Conservation (phyloP, 2,113 vertebrate genomes). For the Marmota monax region DNA sequence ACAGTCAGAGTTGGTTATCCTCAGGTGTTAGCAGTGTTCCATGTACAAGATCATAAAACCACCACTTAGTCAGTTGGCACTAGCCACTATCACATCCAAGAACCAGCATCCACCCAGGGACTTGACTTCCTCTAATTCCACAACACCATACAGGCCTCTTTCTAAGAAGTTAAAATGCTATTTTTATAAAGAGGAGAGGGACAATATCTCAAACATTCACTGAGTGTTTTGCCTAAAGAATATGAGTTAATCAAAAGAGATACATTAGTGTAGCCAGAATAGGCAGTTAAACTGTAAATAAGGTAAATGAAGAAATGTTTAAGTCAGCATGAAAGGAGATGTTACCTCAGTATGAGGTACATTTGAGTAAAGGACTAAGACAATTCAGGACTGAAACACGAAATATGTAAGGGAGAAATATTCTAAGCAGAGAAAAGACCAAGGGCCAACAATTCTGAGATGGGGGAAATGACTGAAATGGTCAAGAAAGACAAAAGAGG, state of each 20-base stretch:
- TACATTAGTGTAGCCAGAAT: background rate
- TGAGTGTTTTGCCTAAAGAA: slow-evolving; percentile 14
- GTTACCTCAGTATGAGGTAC: background rate
- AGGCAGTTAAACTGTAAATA: background rate
- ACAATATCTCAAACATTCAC: background rate
- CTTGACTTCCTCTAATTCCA: background rate
- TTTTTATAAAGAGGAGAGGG: background rate
- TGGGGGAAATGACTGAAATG: background rate
- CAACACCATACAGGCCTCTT: background rate
- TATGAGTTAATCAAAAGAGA: background rate
- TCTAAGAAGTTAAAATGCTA: background rate
- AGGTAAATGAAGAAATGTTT: slow-evolving; percentile 5
- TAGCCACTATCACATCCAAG: background rate
- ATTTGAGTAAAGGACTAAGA: background rate
- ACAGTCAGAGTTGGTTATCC: background rate
- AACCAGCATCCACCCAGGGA: background rate
- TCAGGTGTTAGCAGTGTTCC: background rate
- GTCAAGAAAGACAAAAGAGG: background rate
- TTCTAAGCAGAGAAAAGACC: background rate
- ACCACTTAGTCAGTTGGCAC: background rate
- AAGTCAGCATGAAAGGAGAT: background rate
- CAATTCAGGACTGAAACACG: background rate
- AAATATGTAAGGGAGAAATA: background rate
- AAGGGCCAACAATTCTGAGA: background rate
- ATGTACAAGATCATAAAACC: background rate